Conservation (phyloP, 92 coral and sea anemone genomes). For the Phymanthus crucifer region DNA sequence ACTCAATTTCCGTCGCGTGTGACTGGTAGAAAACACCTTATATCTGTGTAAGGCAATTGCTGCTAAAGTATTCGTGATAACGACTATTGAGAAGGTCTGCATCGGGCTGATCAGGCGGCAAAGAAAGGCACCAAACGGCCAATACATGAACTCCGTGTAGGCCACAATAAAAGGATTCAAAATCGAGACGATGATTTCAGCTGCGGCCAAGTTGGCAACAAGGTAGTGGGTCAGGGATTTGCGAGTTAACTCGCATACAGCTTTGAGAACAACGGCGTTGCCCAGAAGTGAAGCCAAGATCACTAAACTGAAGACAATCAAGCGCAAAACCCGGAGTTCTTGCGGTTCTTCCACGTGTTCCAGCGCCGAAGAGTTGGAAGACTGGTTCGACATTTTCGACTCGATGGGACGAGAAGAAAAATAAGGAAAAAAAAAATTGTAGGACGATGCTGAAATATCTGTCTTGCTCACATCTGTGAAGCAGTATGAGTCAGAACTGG, state of each 20-base stretch:
- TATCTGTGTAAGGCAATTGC: conserved; percentile 59
- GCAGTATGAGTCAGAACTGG: neutral
- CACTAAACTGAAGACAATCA: conserved; percentile 30
- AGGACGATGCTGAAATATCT: neutral
- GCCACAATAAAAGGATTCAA: conserved; percentile 35
- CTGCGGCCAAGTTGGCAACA: conserved; percentile 59
- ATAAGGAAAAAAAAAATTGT: neutral
- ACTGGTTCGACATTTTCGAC: neutral
- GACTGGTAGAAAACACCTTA: conserved; percentile 22
- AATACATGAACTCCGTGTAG: conserved; percentile 11
- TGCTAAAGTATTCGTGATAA: conserved; percentile 43
- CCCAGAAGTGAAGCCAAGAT: conserved; percentile 53
- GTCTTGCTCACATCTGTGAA: neutral
- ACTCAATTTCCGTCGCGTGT: neutral
- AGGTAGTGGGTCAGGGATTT: conserved; percentile 57
- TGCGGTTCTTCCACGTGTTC: conserved; percentile 19
- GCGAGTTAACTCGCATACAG: conserved; percentile 39
- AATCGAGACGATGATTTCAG: conserved; percentile 43
- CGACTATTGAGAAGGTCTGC: conserved; percentile 42
- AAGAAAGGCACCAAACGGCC: conserved; percentile 7
- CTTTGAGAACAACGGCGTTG: conserved; percentile 54
- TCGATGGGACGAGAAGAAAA: too few species aligned
- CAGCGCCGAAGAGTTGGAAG: neutral
- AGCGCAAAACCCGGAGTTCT: conserved; percentile 39
- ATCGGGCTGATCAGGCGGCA: conserved; percentile 43